Conservation (phyloP, 2,113 vertebrate species). For the Noturus placidus region DNA sequence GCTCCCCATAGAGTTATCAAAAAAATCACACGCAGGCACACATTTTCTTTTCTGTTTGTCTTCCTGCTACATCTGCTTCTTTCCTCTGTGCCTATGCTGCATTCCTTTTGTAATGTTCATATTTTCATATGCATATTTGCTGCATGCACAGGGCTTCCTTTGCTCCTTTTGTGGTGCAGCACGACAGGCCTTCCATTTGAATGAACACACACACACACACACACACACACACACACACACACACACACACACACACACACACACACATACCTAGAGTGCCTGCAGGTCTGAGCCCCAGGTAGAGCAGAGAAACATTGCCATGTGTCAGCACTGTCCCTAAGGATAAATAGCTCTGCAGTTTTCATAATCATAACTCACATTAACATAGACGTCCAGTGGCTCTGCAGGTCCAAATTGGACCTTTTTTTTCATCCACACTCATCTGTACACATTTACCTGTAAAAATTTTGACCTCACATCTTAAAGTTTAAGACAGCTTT, state of each 20-base stretch:
- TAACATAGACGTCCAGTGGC: not conserved
- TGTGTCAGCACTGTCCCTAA: constrained; percentile 2
- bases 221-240: constrained; percentile 22
- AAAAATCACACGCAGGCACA: not conserved
- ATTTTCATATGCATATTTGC: constrained; percentile 32
- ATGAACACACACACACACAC: constrained; percentile 1
- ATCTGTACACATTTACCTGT: not conserved
- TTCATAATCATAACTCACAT: constrained; percentile 42
- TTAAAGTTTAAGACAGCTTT: not conserved
- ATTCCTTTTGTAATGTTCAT: constrained; percentile 18
- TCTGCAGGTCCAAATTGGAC: not conserved
- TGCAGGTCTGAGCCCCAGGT: constrained; percentile 5
- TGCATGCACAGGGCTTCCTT: not conserved
- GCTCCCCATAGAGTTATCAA: not conserved
- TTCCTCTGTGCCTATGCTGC: constrained; percentile 11
- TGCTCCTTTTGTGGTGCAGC: constrained; percentile 6
- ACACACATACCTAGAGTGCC: not conserved
- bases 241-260: not conserved
- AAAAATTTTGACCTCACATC: not conserved
- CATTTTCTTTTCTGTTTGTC: constrained; percentile 26
- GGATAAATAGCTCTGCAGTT: constrained; percentile 33
- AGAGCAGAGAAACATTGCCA: not conserved
- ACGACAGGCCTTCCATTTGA: not conserved
- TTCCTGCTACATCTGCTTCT: constrained; percentile 36
- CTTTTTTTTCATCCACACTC: not conserved